Conservation (phyloP, 2,113 vertebrate species). For the Puntigrus tetrazona region DNA sequence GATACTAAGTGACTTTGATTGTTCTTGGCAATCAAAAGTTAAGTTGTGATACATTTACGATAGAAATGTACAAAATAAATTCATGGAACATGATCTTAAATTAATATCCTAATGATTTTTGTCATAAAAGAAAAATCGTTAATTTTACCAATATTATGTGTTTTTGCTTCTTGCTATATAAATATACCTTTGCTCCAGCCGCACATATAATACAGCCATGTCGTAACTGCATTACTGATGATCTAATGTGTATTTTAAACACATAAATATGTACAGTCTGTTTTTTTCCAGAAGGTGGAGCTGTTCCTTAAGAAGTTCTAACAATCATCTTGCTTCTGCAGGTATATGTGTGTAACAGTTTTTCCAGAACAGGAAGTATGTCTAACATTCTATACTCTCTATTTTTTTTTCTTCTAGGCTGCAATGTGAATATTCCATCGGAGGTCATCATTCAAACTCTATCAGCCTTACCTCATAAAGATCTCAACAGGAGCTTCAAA, state of each 20-base stretch:
- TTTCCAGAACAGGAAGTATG: background rate
- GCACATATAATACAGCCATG: background rate
- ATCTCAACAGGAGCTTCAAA: slow-evolving; percentile 98
- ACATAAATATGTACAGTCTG: background rate
- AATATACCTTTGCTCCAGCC: too few relatives aligned
- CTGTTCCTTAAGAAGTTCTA: background rate
- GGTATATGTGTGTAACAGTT: slow-evolving; percentile 21
- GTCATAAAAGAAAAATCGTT: too few relatives aligned
- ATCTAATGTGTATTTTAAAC: background rate
- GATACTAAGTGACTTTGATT: too few relatives aligned
- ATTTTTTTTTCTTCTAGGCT: slow-evolving; percentile 73
- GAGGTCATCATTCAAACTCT: slow-evolving; percentile 97
- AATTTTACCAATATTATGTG: too few relatives aligned
- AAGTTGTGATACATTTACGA: too few relatives aligned
- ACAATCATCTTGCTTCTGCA: slow-evolving; percentile 2
- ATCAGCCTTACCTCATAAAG: slow-evolving; percentile 99
- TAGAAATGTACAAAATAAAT: too few relatives aligned
- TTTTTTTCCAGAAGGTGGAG: slow-evolving; percentile 36
- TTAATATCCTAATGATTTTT: too few relatives aligned
- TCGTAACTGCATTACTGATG: background rate
- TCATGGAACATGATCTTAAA: too few relatives aligned
- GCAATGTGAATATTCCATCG: slow-evolving; percentile 92
- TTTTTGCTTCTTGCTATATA: too few relatives aligned
- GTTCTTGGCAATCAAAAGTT: too few relatives aligned
- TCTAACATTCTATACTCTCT: background rate